Percentiles rank a stretch among this genome's conserved stretches.
phyloP scores from a whole-genome alignment of 2,888 invertebrate species.

The Patella ulyssiponensis region DNA sequence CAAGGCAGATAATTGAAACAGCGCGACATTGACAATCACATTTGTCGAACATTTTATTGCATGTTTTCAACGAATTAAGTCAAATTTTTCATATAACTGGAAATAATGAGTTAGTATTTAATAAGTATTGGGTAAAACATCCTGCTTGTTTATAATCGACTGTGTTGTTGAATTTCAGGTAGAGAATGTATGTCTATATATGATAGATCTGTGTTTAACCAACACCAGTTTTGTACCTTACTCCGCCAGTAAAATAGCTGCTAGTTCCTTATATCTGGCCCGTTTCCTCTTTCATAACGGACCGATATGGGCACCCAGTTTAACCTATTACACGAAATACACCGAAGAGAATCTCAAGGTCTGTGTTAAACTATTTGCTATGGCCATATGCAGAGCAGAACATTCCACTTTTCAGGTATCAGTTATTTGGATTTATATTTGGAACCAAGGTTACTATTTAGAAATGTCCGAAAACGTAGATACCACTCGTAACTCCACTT shows the following conservation, averaged over 20 bases:
- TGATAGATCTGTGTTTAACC: slow-evolving; percentile 55
- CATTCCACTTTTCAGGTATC: slow-evolving; percentile 46
- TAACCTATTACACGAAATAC: slow-evolving; percentile 57
- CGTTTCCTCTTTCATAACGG: slow-evolving; percentile 38
- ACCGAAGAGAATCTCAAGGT: slow-evolving; percentile 43
- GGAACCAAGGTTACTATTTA: too few species aligned
- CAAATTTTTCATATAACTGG: too few species aligned
- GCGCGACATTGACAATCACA: too few species aligned
- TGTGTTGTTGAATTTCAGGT: slow-evolving; percentile 32
- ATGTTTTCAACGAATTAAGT: too few species aligned
- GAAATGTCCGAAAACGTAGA: too few species aligned
- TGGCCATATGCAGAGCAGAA: slow-evolving; percentile 40
- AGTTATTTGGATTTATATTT: too few species aligned
- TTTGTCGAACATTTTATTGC: too few species aligned
- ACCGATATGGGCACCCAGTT: slow-evolving; percentile 47
- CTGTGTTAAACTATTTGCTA: slow-evolving; percentile 43
- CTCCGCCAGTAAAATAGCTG: slow-evolving; percentile 53
- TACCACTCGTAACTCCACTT: too few species aligned
- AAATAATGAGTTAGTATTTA: too few species aligned
- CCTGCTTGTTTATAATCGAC: too few species aligned
- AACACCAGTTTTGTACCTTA: slow-evolving; percentile 46
- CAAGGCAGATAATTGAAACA: too few species aligned
- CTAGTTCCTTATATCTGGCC: slow-evolving; percentile 54
- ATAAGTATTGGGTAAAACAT: too few species aligned
- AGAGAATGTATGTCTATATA: slow-evolving; percentile 47